These are phyloP conservation scores for Podargus strigoides DNA, from an alignment of 2,797 vertebrate species.

Conservation along the genomic window DNA sequence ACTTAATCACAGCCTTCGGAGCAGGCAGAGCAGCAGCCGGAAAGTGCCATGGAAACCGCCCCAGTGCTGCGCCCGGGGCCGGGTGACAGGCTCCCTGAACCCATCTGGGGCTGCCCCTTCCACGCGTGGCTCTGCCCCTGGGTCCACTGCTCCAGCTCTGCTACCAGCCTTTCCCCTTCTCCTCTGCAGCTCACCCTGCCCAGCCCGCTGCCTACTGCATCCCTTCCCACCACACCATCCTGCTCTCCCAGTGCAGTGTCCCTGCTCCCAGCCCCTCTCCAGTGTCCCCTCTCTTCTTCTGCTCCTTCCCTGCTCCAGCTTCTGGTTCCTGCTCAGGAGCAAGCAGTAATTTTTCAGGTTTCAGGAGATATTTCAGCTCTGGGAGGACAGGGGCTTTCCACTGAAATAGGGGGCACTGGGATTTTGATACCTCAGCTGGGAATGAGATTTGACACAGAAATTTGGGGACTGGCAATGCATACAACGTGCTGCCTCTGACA, in stretches of 20 bases:
- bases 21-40: not conserved
- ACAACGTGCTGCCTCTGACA: fast-evolving
- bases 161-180: not conserved
- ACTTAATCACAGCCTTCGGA: slow-evolving; percentile 31
- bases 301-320: not conserved
- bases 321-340: not conserved
- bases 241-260: fast-evolving
- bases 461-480: fast-evolving
- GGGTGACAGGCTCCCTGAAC: not conserved
- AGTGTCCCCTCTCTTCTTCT: not conserved
- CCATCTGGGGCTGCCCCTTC: not conserved
- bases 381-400: not conserved
- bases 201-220: not conserved
- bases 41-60: not conserved
- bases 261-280: not conserved
- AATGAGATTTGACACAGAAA: not conserved
- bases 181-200: not conserved
- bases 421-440: not conserved
- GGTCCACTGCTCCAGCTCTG: not conserved
- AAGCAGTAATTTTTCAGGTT: not conserved
- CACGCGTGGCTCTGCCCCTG: not conserved
- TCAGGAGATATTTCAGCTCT: not conserved
- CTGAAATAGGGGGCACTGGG: fast-evolving
- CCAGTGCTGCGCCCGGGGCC: not conserved
- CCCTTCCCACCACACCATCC: not conserved